Conservation (phyloP, 2,888 invertebrate species). For the Maniola hyperantus region DNA sequence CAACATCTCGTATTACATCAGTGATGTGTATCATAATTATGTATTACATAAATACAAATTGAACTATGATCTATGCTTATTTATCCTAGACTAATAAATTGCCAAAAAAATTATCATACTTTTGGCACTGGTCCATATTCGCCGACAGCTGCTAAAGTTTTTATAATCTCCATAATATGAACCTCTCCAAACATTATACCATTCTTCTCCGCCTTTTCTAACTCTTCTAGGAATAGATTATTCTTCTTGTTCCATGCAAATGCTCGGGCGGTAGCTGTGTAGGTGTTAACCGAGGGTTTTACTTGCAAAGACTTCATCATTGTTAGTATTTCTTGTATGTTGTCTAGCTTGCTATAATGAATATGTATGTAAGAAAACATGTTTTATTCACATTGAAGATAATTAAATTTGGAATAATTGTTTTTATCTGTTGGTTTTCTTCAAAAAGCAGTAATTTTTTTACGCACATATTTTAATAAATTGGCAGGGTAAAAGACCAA, state of each 20-base stretch:
- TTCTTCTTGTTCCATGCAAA: slow-evolving; percentile 73
- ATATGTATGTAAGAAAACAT: neutral
- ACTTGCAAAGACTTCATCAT: slow-evolving; percentile 84
- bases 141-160: slow-evolving; percentile 58
- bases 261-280: slow-evolving; percentile 74
- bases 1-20: too few relatives aligned
- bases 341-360: slow-evolving; percentile 57
- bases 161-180: slow-evolving; percentile 77
- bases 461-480: too few relatives aligned
- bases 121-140: slow-evolving; percentile 56
- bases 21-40: too few relatives aligned
- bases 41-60: too few relatives aligned
- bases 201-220: slow-evolving; percentile 54
- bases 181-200: slow-evolving; percentile 62
- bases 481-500: too few relatives aligned
- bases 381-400: too few relatives aligned
- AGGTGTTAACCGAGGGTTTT: slow-evolving; percentile 70
- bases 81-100: too few relatives aligned
- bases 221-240: slow-evolving; percentile 57
- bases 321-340: slow-evolving; percentile 74
- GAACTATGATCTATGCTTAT: too few relatives aligned
- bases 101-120: slow-evolving; percentile 44
- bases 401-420: too few relatives aligned
- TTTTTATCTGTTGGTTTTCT: too few relatives aligned
- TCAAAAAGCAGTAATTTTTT: too few relatives aligned